Conservation (phyloP, 1,140 invertebrate species). For the Palaemon carinicauda region DNA sequence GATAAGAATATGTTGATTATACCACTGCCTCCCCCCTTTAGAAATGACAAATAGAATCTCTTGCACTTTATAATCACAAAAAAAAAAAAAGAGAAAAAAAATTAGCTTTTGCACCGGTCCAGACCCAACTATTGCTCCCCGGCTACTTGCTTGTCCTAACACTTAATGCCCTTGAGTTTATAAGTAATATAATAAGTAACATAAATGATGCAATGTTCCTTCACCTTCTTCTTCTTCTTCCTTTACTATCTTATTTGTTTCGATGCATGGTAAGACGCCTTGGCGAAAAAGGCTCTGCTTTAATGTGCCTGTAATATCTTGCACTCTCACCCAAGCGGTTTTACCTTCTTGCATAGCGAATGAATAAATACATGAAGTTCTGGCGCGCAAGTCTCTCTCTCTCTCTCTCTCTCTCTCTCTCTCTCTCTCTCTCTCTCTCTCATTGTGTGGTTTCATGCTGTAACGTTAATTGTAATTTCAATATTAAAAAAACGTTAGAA, state of each 20-base stretch:
- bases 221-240: not conserved
- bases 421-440: not conserved
- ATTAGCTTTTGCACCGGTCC: too few relatives aligned
- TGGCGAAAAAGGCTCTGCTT: too few relatives aligned
- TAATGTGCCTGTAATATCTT: too few relatives aligned
- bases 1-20: too few relatives aligned
- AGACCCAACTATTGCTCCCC: not conserved
- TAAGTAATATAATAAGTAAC: not conserved
- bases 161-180: not conserved
- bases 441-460: not conserved
- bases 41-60: too few relatives aligned
- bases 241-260: not conserved
- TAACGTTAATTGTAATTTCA: too few relatives aligned
- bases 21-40: too few relatives aligned
- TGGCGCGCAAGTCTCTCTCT: not conserved
- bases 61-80: too few relatives aligned
- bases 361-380: too few relatives aligned
- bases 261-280: not conserved
- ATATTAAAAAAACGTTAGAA: too few relatives aligned
- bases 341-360: not conserved
- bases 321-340: not conserved
- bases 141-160: not conserved
- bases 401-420: not conserved
- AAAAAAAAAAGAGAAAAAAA: too few relatives aligned
- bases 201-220: not conserved